Conservation (phyloP, 2,113 vertebrate species). For the Eleginops maclovinus region DNA sequence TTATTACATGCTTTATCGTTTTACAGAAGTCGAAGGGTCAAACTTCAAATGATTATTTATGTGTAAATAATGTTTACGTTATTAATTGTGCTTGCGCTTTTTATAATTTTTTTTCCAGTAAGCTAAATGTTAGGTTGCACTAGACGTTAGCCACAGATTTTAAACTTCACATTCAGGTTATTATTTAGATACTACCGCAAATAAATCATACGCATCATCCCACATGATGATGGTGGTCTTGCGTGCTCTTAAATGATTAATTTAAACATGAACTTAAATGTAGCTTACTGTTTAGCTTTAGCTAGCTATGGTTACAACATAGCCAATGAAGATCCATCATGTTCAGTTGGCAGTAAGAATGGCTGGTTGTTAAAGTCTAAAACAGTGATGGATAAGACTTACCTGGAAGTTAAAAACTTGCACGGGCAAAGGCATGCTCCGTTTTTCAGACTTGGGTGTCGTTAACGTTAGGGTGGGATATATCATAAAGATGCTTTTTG, state of each 20-base stretch:
- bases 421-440: slow-evolving; percentile 93
- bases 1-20: neutral
- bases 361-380: neutral
- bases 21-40: neutral
- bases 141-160: neutral
- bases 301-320: slow-evolving; percentile 6
- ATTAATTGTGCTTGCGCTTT: neutral
- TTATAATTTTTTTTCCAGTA: neutral
- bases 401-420: slow-evolving; percentile 98
- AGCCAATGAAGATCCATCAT: neutral
- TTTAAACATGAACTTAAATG: neutral
- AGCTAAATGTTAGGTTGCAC: neutral
- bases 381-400: slow-evolving; percentile 24
- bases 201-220: neutral
- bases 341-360: neutral
- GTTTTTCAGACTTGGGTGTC: slow-evolving; percentile 44
- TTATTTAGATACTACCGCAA: neutral
- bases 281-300: neutral
- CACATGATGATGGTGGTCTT: no score
- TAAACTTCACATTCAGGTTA: neutral
- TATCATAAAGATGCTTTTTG: neutral
- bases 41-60: no score
- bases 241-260: neutral
- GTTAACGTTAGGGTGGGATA: neutral
- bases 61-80: neutral